Conservation (phyloP, 2,888 invertebrate genomes). For the Ectemnius continuus region DNA sequence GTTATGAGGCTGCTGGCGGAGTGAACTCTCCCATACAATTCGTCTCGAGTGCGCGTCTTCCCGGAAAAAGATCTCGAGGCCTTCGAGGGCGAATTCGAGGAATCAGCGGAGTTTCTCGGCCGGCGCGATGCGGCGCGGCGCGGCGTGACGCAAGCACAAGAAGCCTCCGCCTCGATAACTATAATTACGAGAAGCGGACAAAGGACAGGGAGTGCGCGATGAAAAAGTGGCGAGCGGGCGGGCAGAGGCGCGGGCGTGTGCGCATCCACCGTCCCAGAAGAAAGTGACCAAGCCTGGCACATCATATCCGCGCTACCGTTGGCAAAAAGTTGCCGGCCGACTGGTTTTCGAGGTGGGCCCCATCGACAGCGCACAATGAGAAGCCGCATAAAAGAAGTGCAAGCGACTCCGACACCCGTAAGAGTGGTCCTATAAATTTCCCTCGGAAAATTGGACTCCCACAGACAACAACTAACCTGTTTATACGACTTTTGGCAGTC, state of each 20-base stretch:
- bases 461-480: no score
- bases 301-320: conserved; percentile 42
- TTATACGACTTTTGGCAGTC: neutral
- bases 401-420: neutral
- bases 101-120: conserved; percentile 4
- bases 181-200: conserved; percentile 37
- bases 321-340: conserved; percentile 39
- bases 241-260: conserved; percentile 42
- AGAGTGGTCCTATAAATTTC: neutral
- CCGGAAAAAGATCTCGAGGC: conserved; percentile 2
- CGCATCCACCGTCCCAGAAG: conserved; percentile 26
- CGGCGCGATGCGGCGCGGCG: no score
- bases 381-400: conserved; percentile 12
- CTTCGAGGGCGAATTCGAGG: neutral
- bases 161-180: conserved; percentile 16
- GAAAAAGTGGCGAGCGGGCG: no score
- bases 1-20: neutral
- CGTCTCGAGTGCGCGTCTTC: conserved; percentile 7
- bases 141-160: neutral
- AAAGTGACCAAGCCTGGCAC: conserved; percentile 44
- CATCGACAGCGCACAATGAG: conserved; percentile 33
- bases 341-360: conserved; percentile 42
- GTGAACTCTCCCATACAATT: neutral
- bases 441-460: no score
- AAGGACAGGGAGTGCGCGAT: conserved; percentile 37